These are phyloP conservation scores for Eurois occulta DNA, from an alignment of 2,888 invertebrate species.

Conservation along the genomic window DNA sequence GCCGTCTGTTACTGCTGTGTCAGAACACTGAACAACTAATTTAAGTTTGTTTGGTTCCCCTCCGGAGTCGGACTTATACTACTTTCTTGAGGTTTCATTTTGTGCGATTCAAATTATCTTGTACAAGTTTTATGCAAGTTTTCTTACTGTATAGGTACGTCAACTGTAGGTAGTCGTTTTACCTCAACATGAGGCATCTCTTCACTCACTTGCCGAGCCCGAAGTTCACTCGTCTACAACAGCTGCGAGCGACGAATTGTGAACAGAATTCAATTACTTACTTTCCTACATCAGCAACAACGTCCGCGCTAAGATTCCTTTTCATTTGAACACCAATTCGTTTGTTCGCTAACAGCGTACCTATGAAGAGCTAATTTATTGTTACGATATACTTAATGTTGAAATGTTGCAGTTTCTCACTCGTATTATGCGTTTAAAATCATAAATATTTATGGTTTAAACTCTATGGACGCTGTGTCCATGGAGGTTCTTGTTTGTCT, in stretches of 20 bases:
- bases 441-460: not conserved
- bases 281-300: constrained; percentile 28
- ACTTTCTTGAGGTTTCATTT: constrained; percentile 38
- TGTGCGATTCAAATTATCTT: constrained; percentile 29
- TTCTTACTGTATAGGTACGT: not conserved
- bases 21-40: constrained; percentile 62
- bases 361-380: constrained; percentile 33
- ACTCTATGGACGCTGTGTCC: not conserved
- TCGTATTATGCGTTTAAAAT: not conserved
- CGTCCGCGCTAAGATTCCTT: constrained; percentile 43
- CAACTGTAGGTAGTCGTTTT: not conserved
- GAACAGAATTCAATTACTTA: constrained; percentile 48
- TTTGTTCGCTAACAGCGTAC: constrained; percentile 38
- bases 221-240: not conserved
- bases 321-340: constrained; percentile 53
- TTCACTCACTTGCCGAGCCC: not conserved
- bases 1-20: constrained; percentile 44
- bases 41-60: constrained; percentile 58
- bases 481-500: not conserved
- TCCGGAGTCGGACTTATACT: constrained; percentile 30
- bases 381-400: constrained; percentile 1
- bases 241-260: constrained; percentile 33
- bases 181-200: not conserved
- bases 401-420: constrained; percentile 6
- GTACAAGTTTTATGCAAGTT: not conserved